phyloP scores from a whole-genome alignment of 2,888 invertebrate species.

The Ophion ventricosus region DNA sequence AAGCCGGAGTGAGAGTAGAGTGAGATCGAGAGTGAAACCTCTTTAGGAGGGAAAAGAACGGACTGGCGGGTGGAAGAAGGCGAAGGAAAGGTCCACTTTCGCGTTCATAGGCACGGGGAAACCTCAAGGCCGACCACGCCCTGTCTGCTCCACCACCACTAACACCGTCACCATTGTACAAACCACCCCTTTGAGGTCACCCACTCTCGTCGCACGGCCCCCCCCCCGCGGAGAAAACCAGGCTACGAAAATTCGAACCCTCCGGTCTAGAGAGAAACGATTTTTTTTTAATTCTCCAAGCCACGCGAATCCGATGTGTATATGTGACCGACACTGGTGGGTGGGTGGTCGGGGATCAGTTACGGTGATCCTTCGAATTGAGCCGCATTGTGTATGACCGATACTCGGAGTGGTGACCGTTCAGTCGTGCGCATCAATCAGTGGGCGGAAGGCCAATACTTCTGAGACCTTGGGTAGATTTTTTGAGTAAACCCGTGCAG shows the following conservation, averaged over 20 bases:
- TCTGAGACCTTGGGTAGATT: too few species aligned
- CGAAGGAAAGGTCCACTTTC: conserved; percentile 72
- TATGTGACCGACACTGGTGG: too few species aligned
- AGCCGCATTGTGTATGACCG: too few species aligned
- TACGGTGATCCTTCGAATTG: too few species aligned
- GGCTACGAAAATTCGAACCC: conserved; percentile 70
- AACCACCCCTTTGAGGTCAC: conserved; percentile 66
- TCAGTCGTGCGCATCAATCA: too few species aligned
- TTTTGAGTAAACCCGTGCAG: too few species aligned
- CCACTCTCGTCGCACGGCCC: conserved; percentile 65
- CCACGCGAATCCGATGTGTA: neutral
- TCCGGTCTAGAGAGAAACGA: neutral
- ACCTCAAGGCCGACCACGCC: conserved; percentile 82
- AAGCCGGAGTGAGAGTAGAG: conserved; percentile 36
- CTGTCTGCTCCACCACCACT: conserved; percentile 76
- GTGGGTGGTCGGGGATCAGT: too few species aligned
- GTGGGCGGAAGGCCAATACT: too few species aligned
- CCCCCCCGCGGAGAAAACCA: conserved; percentile 43
- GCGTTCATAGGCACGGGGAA: conserved; percentile 73
- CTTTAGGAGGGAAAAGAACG: conserved; percentile 48
- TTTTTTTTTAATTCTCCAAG: neutral
- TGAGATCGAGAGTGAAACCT: conserved; percentile 50
- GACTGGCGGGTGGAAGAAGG: conserved; percentile 64
- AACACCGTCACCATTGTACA: conserved; percentile 61
- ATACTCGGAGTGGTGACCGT: too few species aligned